Percentiles rank a stretch among this genome's conserved stretches.
These are phyloP conservation scores for Leptatherina wallacei DNA, from an alignment of 2,797 vertebrate species.

Conservation along the genomic window DNA sequence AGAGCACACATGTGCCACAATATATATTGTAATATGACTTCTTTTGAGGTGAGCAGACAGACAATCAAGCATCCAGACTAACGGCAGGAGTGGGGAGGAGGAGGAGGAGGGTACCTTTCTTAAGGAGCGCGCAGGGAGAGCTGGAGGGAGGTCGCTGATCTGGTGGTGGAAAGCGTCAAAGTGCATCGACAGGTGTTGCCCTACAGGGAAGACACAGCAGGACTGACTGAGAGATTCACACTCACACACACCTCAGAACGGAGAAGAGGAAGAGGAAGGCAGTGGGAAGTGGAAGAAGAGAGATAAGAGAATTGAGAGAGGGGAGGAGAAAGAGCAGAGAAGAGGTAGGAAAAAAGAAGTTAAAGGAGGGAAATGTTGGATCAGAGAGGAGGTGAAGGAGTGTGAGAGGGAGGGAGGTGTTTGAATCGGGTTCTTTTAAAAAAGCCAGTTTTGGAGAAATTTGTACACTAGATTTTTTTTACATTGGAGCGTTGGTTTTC, in stretches of 20 bases:
- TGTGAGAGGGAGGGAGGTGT: background rate
- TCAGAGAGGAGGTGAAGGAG: slow-evolving; percentile 7
- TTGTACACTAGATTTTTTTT: background rate
- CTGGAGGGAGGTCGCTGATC: slow-evolving; percentile 90
- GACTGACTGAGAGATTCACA: slow-evolving; percentile 61
- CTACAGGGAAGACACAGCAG: slow-evolving; percentile 83
- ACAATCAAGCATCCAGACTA: slow-evolving; percentile 36
- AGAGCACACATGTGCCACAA: background rate
- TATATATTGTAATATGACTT: background rate
- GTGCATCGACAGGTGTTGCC: slow-evolving; percentile 90
- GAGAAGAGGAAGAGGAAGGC: slow-evolving; percentile 20
- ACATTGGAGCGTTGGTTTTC: background rate
- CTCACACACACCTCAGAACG: slow-evolving; percentile 31
- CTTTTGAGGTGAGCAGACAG: background rate
- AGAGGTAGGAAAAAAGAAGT: background rate
- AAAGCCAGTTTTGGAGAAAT: too few relatives aligned
- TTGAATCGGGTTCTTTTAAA: background rate
- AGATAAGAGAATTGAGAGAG: background rate
- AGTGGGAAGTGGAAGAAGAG: background rate
- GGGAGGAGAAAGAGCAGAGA: background rate
- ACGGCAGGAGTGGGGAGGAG: slow-evolving; percentile 37
- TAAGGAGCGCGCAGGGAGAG: slow-evolving; percentile 90
- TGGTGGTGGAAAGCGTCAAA: slow-evolving; percentile 95
- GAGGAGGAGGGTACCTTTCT: slow-evolving; percentile 89
- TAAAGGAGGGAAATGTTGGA: background rate